Evolutionary conservation across 2,888 invertebrate species (phyloP), one percentile per base, ranked within the genome.

Genomic region (Lissonota sp.): DNA sequence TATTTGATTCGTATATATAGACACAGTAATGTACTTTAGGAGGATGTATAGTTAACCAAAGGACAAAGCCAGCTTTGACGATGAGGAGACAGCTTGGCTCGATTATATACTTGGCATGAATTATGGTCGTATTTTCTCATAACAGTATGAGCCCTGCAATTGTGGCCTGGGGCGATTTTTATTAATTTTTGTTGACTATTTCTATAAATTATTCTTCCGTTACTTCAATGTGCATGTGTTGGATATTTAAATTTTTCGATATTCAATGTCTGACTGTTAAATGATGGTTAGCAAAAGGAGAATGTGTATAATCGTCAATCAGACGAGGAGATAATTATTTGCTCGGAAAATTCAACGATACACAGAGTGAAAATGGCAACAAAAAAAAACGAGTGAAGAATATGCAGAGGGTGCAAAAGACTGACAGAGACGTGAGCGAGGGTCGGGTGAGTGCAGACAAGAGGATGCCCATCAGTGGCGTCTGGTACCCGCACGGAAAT

Each of bases 61-160:
- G 58, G 40, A 71, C 60, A 46, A 71, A 46, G 70, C 58, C 70
- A 49, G 12, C 57, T 46, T 49, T 67, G 67, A 53, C 53, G 53
- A 58, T 49, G 58, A 49, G 58, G 60, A 49, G 49, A 37, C 60
- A 60, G 72, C 62, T 57, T 55, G 44, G 64, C 26, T 42, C 26
- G 60, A 78, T 55, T 53, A 64, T 64, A 26, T 12, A 60, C 37
- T 70, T 26, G 26, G 26, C 26, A 12, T 74, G 66, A 60, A 55
- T 42, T 6, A 73, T 91, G 91, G n/a, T n/a, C n/a, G n/a, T n/a
- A n/a, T n/a, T n/a, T n/a, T n/a, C n/a, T n/a, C n/a, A n/a, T n/a
- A n/a, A 46, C 55, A 46, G 6, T 44, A 42, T 55, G 40, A 67
- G 53, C 67, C 26, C 42, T 51, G 14, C 53, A 67, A 39, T 39